A percentile compares a stretch with the other conserved stretches of the same genome.
Evolutionary conservation across 2,888 invertebrate species (phyloP).

Genomic region (Machimus rusticus): DNA sequence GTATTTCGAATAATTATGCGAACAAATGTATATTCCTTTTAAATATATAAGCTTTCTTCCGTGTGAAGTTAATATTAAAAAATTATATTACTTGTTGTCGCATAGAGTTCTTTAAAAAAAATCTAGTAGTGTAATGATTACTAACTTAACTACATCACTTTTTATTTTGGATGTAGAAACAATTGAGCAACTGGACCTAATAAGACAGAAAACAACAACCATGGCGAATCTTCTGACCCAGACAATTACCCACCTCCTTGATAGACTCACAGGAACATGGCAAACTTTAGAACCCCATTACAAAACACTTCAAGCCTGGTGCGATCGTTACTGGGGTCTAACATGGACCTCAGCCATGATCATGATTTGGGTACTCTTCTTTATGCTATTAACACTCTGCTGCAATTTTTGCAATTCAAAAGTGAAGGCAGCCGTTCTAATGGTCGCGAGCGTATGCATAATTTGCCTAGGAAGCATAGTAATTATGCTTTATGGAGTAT

Average conservation of each 20-base stretch:
- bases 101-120: too few relatives aligned
- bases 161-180: constrained; percentile 54
- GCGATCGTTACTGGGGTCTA: constrained; percentile 58
- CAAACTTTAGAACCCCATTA: constrained; percentile 56
- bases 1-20: too few relatives aligned
- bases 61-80: too few relatives aligned
- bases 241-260: constrained; percentile 57
- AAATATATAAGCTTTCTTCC: too few relatives aligned
- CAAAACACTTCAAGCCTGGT: constrained; percentile 56
- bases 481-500: constrained; percentile 58
- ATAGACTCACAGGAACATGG: constrained; percentile 58
- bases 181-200: constrained; percentile 60
- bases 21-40: too few relatives aligned
- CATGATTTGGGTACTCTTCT: constrained; percentile 58
- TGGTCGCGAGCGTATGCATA: constrained; percentile 57
- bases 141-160: background rate
- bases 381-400: constrained; percentile 59
- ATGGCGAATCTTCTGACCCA: constrained; percentile 60
- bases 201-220: constrained; percentile 59
- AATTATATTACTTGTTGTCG: too few relatives aligned
- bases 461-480: constrained; percentile 59
- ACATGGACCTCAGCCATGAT: constrained; percentile 59
- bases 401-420: constrained; percentile 61
- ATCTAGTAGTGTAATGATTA: background rate
- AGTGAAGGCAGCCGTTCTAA: constrained; percentile 58